phyloP scores from a whole-genome alignment of 1,140 invertebrate genomes.

The Leptinotarsa undecemlineata region DNA sequence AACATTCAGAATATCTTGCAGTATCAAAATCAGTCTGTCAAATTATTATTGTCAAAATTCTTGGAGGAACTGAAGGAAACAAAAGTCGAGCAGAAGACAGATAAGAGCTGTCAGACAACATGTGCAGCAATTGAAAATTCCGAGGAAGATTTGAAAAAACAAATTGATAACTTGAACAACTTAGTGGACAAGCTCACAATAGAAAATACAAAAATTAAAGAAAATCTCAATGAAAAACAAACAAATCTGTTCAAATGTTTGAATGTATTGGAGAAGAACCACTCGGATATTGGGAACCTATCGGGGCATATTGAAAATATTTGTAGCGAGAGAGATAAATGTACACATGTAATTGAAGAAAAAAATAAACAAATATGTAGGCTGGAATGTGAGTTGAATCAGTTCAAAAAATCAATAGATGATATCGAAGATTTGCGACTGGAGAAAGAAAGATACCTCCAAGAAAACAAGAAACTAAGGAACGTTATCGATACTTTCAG shows the following conservation, averaged over 20 bases:
- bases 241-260: slow-evolving; percentile 11
- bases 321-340: slow-evolving; percentile 13
- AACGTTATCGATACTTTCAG: background rate
- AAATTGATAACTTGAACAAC: slow-evolving; percentile 7
- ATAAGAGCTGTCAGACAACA: background rate
- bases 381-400: background rate
- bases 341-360: background rate
- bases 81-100: background rate
- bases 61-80: slow-evolving; percentile 7
- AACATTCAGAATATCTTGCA: slow-evolving; percentile 12
- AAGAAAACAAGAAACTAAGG: slow-evolving; percentile 3
- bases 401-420: background rate
- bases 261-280: slow-evolving; percentile 15
- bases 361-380: slow-evolving; percentile 13
- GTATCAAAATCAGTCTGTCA: slow-evolving; percentile 11
- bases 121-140: background rate
- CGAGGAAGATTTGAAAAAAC: background rate
- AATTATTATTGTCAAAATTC: background rate
- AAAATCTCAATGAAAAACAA: slow-evolving; percentile 16
- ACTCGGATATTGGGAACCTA: slow-evolving; percentile 12
- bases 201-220: slow-evolving; percentile 14
- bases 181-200: background rate
- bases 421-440: background rate
- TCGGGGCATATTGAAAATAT: slow-evolving; percentile 15
- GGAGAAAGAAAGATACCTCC: background rate